Evolutionary conservation across 1,140 invertebrate species (phyloP), one percentile per base, ranked within the genome.

Genomic region (Propsilocerus akamusi): DNA sequence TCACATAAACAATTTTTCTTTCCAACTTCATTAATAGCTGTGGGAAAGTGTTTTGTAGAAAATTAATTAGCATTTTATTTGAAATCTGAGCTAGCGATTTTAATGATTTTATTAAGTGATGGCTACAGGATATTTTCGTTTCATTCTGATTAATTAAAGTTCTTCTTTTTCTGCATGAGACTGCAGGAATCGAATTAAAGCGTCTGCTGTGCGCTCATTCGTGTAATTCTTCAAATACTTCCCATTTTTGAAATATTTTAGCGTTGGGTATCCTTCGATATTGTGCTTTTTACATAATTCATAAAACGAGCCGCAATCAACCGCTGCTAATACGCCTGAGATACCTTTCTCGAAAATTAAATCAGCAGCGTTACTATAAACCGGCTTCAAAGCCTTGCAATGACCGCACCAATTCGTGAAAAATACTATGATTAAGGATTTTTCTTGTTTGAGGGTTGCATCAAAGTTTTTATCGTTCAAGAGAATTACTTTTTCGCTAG

Each of bases 341-440:
- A 65, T 55, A 48, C 72, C 67, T 52, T 73, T 53, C 54, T 58
- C 61, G 49, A 73, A 72, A 53, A 80, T 68, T 48, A 73, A 65
- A 49, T 70, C 70, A 37, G 81, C 81, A 17, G 78, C 80, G 41
- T 65, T 58, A 34, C 65, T 68, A 58, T 76, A 82, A 53, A 81
- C 75, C 20, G 81, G 80, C 63, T 84, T 84, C 47, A 81, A 74
- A 57, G 72, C 73, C 58, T 82, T 84, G 59, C 83, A 85, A 61
- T 83, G 79, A 6, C 80, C 80, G 69, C 82, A 85, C 81, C 81
- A 85, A 52, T 82, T 81, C n/a, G 81, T 81, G 65, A 84, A 84
- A 63, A 84, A 85, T 76, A 85, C 81, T 37, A 84, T 75, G 8
- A 85, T 61, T 25, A 73, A 72, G 58, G 80, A 75, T 55, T 78